Evolutionary conservation across 2,888 invertebrate species (phyloP).

Genomic region (Neoaliturus tenellus): DNA sequence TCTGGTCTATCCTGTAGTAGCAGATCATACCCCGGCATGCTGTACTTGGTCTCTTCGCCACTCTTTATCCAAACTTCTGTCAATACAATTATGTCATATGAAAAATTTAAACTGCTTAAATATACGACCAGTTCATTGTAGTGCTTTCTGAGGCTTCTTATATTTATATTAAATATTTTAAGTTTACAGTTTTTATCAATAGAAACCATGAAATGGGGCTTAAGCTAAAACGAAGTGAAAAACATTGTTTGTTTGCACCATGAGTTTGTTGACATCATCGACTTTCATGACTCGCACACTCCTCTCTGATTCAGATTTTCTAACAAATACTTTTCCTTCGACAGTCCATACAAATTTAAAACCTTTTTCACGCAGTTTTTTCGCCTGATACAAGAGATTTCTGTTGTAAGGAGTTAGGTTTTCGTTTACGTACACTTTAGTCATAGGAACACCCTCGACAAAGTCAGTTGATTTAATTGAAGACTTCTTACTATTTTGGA

Average conservation of each 20-base stretch:
- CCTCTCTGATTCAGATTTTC: neutral
- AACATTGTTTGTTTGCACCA: no score
- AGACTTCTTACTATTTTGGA: neutral
- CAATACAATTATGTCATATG: neutral
- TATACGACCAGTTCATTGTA: neutral
- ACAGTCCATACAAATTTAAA: neutral
- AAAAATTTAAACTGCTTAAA: neutral
- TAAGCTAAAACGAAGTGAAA: no score
- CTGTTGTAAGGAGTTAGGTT: neutral
- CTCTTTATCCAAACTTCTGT: slow-evolving; percentile 17
- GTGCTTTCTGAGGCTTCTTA: neutral
- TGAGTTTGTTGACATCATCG: no score
- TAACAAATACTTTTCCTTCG: neutral
- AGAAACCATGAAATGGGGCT: no score
- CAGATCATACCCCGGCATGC: neutral
- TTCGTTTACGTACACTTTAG: neutral
- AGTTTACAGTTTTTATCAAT: neutral
- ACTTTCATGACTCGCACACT: neutral
- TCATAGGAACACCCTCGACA: neutral
- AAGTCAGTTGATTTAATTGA: neutral
- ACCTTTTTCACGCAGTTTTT: neutral
- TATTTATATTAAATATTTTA: neutral
- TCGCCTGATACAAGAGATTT: neutral
- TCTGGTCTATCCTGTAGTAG: slow-evolving; percentile 13
- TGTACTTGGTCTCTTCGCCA: neutral